A percentile compares a stretch with the other conserved stretches of the same genome.
Evolutionary conservation across 2,113 vertebrate genomes (phyloP).

Genomic region (Oncorhynchus tshawytscha): DNA sequence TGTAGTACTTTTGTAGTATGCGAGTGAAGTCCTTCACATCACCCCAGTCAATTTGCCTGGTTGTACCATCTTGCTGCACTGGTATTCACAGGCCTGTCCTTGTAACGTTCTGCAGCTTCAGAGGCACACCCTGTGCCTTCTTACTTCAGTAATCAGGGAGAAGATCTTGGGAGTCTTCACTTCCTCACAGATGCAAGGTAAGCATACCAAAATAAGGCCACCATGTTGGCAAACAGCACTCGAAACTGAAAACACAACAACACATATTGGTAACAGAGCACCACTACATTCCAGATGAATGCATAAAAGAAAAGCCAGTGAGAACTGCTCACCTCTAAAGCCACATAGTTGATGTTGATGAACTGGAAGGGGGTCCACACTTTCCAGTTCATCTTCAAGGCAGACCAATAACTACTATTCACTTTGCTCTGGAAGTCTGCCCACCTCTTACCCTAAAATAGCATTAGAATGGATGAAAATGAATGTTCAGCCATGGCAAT

Average conservation of each 20-base stretch:
- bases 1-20: background rate
- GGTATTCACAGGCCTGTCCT: background rate
- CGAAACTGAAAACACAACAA: too few relatives aligned
- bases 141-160: background rate
- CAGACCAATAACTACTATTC: conserved; percentile 75
- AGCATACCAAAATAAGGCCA: conserved; percentile 86
- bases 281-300: background rate
- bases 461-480: background rate
- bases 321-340: conserved; percentile 75
- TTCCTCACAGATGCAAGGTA: conserved; percentile 84
- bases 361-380: conserved; percentile 88
- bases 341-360: conserved; percentile 84
- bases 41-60: background rate
- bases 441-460: conserved; percentile 72
- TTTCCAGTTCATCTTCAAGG: conserved; percentile 87
- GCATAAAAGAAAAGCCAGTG: background rate
- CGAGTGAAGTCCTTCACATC: background rate
- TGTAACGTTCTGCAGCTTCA: background rate
- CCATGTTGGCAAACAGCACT: conserved; percentile 80
- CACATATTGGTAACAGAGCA: too few relatives aligned
- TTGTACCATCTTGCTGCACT: background rate
- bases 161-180: conserved; percentile 49
- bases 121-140: background rate
- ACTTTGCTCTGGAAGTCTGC: conserved; percentile 70
- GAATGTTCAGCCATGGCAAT: background rate